phyloP scores from a whole-genome alignment of 2,888 invertebrate genomes.

The Rhagonycha fulva region DNA sequence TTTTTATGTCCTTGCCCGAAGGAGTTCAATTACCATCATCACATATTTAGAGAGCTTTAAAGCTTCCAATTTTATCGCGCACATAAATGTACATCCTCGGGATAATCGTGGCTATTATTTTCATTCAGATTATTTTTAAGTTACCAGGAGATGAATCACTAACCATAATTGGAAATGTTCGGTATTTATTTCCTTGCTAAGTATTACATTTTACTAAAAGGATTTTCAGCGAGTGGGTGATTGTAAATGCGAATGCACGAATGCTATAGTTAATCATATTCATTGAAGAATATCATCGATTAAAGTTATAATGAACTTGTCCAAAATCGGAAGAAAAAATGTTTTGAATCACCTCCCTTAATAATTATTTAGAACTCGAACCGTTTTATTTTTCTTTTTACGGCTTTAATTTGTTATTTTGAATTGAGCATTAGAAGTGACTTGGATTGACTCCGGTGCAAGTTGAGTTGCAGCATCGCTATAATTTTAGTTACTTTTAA shows the following conservation, averaged over 20 bases:
- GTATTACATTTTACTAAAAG: not conserved
- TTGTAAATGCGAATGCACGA: not conserved
- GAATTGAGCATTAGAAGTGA: too few species aligned
- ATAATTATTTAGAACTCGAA: too few species aligned
- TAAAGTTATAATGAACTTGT: not conserved
- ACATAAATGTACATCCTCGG: slow-evolving; percentile 15
- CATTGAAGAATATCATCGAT: not conserved
- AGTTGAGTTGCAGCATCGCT: too few species aligned
- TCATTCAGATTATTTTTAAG: slow-evolving; percentile 21
- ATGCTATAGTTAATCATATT: not conserved
- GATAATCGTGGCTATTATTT: slow-evolving; percentile 24
- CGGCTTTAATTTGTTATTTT: too few species aligned
- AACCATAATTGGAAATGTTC: slow-evolving; percentile 4
- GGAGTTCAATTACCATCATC: slow-evolving; percentile 6
- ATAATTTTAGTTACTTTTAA: too few species aligned
- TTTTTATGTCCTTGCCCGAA: slow-evolving; percentile 18
- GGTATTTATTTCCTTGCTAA: slow-evolving; percentile 6
- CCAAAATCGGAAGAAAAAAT: not conserved
- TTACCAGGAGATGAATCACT: slow-evolving; percentile 22
- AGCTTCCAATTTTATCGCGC: slow-evolving; percentile 13
- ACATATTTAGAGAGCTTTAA: slow-evolving; percentile 18
- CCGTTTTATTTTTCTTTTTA: too few species aligned
- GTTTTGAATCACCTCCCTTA: not conserved
- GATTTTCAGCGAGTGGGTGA: not conserved
- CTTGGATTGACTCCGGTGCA: too few species aligned